Base-by-base conservation (phyloP, 2,888 invertebrate species). In the Agrochola lota region DNA sequence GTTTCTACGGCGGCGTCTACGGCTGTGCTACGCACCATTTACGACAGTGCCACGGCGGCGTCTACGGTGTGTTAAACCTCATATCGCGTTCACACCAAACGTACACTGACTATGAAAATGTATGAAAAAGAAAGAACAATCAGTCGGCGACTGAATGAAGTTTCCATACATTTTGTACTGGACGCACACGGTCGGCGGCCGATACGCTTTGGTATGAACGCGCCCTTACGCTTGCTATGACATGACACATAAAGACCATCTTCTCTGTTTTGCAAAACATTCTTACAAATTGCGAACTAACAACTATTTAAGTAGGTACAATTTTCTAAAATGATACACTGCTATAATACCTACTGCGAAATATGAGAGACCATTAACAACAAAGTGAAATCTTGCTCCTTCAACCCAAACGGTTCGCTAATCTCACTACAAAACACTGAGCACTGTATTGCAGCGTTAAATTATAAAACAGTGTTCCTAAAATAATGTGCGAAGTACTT, bases 361-460 rank as follows among this genome's bases (percentile, higher is more conserved):
- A 60, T 26, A 80, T 73, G 30, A 80, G 52, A 66, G 73, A 26
- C 17, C n/a, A 80, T 59, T 57, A 79, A 79, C 26, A 57, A 79
- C 30, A 64, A 72, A 66, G 49, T 52, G 59, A 78, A 80, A 73
- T 23, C 66, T 46, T 15, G 64, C 15, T 73, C 30, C 35, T 78
- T 82, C 59, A 66, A 76, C 52, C 43, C 52, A 78, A 66, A 66
- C 43, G 26, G 40, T 81, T 80, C 26, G 49, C n/a, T 64, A 52
- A 52, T 75, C 82, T 17, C 49, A 59, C 23, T 52, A 35, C 74
- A 66, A 66, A 43, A 8, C 26, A 82, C 35, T 26, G 52, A 75
- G 17, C 20, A 49, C 15, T 49, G 30, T 43, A 52, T 52, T 52
- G 17, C 20, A 64, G 26, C 40, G 46, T 82, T 78, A n/a, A 1